These are phyloP conservation scores for Drosophila birchii DNA, from an alignment of 2,888 invertebrate genomes.

Conservation along the genomic window DNA sequence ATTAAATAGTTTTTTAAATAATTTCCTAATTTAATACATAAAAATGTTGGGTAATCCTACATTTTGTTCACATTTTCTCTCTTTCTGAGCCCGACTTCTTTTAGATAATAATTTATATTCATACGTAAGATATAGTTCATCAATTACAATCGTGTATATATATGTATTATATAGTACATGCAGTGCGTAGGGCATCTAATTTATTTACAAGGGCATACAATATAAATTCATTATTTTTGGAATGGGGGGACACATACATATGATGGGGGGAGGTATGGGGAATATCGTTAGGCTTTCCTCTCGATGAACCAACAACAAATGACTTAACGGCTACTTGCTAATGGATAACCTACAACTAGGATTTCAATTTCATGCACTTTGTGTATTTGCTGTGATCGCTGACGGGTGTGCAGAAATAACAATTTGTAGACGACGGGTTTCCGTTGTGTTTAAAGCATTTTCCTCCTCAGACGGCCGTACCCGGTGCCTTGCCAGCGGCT, in stretches of 20 bases:
- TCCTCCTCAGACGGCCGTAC: conserved; percentile 60
- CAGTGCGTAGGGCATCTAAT: conserved; percentile 58
- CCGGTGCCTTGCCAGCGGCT: conserved; percentile 26
- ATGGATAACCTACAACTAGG: conserved; percentile 56
- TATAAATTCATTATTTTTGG: conserved; percentile 54
- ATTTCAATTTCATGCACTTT: conserved; percentile 69
- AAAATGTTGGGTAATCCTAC: background rate
- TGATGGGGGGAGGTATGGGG: conserved; percentile 16
- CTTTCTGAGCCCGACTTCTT: conserved; percentile 1
- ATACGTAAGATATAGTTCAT: conserved; percentile 71
- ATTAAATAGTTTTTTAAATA: background rate
- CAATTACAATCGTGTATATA: conserved; percentile 49
- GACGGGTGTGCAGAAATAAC: conserved; percentile 71
- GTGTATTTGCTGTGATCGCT: conserved; percentile 38
- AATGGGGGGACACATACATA: conserved; percentile 13
- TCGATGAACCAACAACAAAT: conserved; percentile 72
- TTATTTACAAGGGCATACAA: conserved; percentile 61
- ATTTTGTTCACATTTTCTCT: conserved; percentile 1
- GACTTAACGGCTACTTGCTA: conserved; percentile 57
- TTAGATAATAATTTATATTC: conserved; percentile 70
- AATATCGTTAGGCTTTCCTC: conserved; percentile 70
- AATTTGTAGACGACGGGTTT: conserved; percentile 51
- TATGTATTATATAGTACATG: conserved; percentile 58
- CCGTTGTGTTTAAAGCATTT: conserved; percentile 59
- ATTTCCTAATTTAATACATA: background rate